These are phyloP conservation scores for Coenonympha arcania DNA, from an alignment of 2,888 invertebrate species.

Conservation along the genomic window DNA sequence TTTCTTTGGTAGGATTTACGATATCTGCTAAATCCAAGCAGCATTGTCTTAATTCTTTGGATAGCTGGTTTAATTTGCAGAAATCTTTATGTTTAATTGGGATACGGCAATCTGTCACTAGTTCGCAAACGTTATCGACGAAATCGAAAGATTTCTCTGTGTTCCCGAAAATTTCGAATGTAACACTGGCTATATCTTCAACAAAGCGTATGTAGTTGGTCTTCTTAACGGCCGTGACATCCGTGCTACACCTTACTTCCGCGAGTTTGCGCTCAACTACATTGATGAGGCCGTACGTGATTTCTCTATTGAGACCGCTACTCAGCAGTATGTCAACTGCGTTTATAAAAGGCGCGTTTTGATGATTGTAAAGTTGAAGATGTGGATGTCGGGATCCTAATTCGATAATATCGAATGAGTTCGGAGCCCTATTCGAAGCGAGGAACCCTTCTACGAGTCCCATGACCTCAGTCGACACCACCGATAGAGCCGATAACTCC, in stretches of 20 bases:
- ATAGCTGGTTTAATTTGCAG: slow-evolving; percentile 62
- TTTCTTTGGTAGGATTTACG: slow-evolving; percentile 40
- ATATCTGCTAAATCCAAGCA: slow-evolving; percentile 65
- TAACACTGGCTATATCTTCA: slow-evolving; percentile 66
- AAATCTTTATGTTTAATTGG: slow-evolving; percentile 69
- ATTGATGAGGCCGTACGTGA: slow-evolving; percentile 68
- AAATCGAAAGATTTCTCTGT: slow-evolving; percentile 64
- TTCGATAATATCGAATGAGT: slow-evolving; percentile 67
- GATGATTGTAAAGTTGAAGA: slow-evolving; percentile 64
- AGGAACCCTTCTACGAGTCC: slow-evolving; percentile 76
- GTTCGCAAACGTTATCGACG: slow-evolving; percentile 58
- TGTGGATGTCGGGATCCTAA: slow-evolving; percentile 62
- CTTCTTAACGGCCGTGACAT: slow-evolving; percentile 61
- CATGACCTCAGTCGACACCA: slow-evolving; percentile 76
- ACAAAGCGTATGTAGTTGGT: slow-evolving; percentile 66
- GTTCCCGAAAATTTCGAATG: slow-evolving; percentile 67
- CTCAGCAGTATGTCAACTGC: slow-evolving; percentile 66
- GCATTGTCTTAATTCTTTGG: slow-evolving; percentile 62
- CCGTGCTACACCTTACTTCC: slow-evolving; percentile 60
- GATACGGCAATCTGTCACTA: slow-evolving; percentile 62
- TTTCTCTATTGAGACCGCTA: slow-evolving; percentile 67
- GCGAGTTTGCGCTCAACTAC: slow-evolving; percentile 68
- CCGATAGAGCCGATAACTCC: slow-evolving; percentile 73
- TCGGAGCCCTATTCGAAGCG: slow-evolving; percentile 63
- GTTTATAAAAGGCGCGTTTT: slow-evolving; percentile 67